A percentile compares a stretch with the other conserved stretches of the same genome.
Conservation (phyloP, 1,140 invertebrate genomes). For the Orius laevigatus region DNA sequence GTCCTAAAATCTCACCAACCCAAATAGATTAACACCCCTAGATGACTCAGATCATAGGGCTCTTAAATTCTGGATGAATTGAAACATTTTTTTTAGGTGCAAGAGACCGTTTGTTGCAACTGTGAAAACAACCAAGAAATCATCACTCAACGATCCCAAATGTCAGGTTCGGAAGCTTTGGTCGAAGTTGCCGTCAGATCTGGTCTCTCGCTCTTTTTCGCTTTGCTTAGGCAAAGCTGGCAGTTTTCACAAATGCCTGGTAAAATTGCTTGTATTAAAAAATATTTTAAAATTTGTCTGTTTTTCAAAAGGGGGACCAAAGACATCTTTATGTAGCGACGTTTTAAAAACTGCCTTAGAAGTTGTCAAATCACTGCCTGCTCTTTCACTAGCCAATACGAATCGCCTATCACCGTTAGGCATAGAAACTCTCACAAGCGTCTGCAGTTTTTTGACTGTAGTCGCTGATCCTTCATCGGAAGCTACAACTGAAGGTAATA, state of each 20-base stretch:
- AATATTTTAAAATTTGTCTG: too few relatives aligned
- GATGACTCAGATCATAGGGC: too few relatives aligned
- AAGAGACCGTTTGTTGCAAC: too few relatives aligned
- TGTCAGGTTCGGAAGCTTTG: conserved; percentile 36
- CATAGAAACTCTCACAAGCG: conserved; percentile 34
- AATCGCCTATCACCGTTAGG: conserved; percentile 38
- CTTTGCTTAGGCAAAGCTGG: conserved; percentile 43
- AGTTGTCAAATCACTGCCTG: conserved; percentile 37
- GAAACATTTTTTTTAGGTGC: too few relatives aligned
- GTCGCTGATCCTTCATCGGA: conserved; percentile 33
- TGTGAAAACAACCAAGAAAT: too few relatives aligned
- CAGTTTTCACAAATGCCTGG: conserved; percentile 19
- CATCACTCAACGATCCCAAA: neutral
- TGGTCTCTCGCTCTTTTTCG: conserved; percentile 42
- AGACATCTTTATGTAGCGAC: conserved; percentile 32
- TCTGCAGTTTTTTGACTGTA: conserved; percentile 36
- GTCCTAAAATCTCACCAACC: too few relatives aligned
- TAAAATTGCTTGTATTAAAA: too few relatives aligned
- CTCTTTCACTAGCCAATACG: conserved; percentile 42
- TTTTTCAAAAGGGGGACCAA: neutral
- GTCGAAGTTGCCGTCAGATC: conserved; percentile 47
- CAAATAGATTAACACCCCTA: too few relatives aligned
- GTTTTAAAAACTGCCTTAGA: conserved; percentile 39
- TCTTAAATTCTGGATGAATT: too few relatives aligned
- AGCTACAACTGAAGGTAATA: conserved; percentile 32